Evolutionary conservation across 2,113 vertebrate genomes (phyloP).

Genomic region (Eolophus roseicapilla): DNA sequence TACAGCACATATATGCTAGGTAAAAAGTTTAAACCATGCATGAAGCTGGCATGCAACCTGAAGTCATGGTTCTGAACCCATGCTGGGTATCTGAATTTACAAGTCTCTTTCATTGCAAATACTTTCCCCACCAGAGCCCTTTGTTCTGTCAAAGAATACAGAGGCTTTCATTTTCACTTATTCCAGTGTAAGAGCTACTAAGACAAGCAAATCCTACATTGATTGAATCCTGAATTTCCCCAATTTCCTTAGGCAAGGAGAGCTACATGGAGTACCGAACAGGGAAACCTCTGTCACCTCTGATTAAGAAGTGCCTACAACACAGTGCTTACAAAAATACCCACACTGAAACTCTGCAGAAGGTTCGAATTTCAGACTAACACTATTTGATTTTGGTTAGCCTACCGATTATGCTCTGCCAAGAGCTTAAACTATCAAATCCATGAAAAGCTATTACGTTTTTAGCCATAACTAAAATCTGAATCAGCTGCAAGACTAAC

Average conservation of each 20-base stretch:
- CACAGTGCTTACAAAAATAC: not conserved
- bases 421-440: not conserved
- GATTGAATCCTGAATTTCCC: not conserved
- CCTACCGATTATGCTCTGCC: not conserved
- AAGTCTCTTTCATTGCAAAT: not conserved
- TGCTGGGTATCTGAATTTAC: not conserved
- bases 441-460: not conserved
- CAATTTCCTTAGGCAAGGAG: not conserved
- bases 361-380: not conserved
- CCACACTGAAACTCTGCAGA: not conserved
- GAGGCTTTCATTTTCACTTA: not conserved
- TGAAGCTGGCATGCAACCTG: not conserved
- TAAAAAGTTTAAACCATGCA: not conserved
- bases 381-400: not conserved
- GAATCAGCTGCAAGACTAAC: not conserved
- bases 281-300: not conserved
- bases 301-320: not conserved
- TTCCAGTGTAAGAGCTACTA: not conserved
- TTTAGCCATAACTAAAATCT: not conserved
- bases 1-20: not conserved
- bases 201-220: not conserved
- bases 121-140: not conserved
- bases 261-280: accelerated
- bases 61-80: not conserved
- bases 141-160: not conserved